Percentiles rank a stretch among this genome's conserved stretches.
Conservation (phyloP, 2,888 invertebrate species). For the Nowickia ferox region DNA sequence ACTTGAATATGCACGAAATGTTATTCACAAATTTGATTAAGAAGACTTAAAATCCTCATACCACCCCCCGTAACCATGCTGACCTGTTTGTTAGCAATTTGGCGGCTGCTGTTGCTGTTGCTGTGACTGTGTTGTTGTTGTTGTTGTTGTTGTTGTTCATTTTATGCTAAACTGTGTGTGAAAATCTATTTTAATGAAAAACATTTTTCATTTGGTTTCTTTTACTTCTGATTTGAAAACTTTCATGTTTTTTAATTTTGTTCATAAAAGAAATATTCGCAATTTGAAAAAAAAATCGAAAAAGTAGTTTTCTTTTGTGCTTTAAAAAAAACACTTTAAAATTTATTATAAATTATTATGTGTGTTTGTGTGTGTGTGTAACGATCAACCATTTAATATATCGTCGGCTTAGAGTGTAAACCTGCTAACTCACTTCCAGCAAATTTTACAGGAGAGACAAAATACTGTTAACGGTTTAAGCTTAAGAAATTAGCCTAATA, state of each 20-base stretch:
- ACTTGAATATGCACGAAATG: too few relatives aligned
- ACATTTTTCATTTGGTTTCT: constrained; percentile 58
- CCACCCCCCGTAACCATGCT: not conserved
- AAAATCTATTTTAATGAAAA: constrained; percentile 70
- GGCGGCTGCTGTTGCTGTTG: constrained; percentile 1
- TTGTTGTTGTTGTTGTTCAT: constrained; percentile 23
- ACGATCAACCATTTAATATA: too few relatives aligned
- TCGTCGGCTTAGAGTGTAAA: too few relatives aligned
- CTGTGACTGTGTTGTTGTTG: not conserved
- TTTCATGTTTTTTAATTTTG: constrained; percentile 56
- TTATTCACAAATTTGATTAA: not conserved
- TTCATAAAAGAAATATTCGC: constrained; percentile 37
- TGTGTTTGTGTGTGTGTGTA: not conserved
- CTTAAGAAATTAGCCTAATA: too few relatives aligned
- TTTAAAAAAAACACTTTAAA: constrained; percentile 10
- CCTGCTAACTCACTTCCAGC: too few relatives aligned
- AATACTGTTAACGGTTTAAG: too few relatives aligned
- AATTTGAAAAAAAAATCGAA: constrained; percentile 49
- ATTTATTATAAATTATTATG: constrained; percentile 52
- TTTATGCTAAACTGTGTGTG: constrained; percentile 65
- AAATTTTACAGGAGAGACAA: too few relatives aligned
- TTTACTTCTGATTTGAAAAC: constrained; percentile 50
- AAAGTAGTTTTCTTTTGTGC: constrained; percentile 51
- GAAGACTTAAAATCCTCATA: not conserved
- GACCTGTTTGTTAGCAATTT: constrained; percentile 58